Conservation (phyloP, 2,797 vertebrate species). For the Monodelphis domestica region DNA sequence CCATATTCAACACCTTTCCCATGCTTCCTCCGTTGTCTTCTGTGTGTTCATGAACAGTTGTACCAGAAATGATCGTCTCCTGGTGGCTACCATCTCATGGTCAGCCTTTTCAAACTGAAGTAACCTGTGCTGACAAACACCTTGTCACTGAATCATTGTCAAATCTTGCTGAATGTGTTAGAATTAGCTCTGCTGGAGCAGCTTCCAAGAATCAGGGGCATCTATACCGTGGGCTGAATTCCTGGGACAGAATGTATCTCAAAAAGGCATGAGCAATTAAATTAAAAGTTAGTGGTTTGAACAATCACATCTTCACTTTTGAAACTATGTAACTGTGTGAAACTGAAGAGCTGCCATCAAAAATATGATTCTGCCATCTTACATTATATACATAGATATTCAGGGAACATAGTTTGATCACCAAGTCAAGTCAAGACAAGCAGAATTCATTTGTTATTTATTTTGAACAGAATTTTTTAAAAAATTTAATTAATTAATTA, state of each 20-base stretch:
- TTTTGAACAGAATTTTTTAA: no score
- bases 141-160: neutral
- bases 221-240: neutral
- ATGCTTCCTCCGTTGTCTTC: neutral
- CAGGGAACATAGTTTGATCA: neutral
- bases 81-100: neutral
- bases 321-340: conserved; percentile 59
- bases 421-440: neutral
- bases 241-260: neutral
- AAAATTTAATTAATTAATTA: no score
- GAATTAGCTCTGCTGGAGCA: neutral
- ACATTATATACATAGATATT: neutral
- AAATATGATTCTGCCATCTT: conserved; percentile 57
- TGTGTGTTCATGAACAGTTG: neutral
- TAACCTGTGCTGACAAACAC: neutral
- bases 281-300: neutral
- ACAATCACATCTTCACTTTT: conserved; percentile 54
- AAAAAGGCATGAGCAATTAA: neutral
- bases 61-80: neutral
- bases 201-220: neutral
- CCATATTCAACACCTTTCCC: neutral
- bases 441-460: no score
- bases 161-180: neutral
- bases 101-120: neutral
- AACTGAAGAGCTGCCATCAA: conserved; percentile 62